Percentiles rank a stretch among this genome's conserved stretches.
phyloP scores from a whole-genome alignment of 2,113 vertebrate genomes.

The Cheirogaleus medius region DNA sequence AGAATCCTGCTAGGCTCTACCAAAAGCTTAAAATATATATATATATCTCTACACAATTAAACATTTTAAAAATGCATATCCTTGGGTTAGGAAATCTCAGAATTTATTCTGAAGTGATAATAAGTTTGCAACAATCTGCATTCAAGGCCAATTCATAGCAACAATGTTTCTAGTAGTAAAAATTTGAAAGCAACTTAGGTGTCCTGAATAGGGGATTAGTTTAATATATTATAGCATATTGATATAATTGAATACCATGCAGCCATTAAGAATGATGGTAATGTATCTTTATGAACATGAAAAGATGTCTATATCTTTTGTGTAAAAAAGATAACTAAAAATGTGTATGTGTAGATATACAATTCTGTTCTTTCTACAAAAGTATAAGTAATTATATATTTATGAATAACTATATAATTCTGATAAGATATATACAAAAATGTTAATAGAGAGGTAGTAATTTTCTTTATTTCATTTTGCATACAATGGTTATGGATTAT shows the following conservation, averaged over 20 bases:
- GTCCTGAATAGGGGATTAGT: neutral
- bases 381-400: neutral
- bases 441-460: neutral
- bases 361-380: neutral
- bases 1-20: neutral
- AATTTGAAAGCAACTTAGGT: neutral
- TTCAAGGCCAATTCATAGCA: neutral
- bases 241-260: neutral
- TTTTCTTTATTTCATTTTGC: neutral
- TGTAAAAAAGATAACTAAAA: neutral
- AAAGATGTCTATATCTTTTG: constrained; percentile 13
- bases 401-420: neutral
- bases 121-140: neutral
- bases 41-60: neutral
- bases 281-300: neutral
- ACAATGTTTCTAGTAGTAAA: neutral
- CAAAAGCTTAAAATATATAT: neutral
- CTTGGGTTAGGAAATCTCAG: constrained; percentile 19
- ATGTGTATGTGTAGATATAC: neutral
- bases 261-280: neutral
- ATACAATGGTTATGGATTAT: neutral
- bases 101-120: neutral
- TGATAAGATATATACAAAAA: neutral
- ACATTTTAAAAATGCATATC: neutral
- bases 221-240: neutral